Conservation (phyloP, 1,140 invertebrate genomes). For the Tetramorium simillimum region DNA sequence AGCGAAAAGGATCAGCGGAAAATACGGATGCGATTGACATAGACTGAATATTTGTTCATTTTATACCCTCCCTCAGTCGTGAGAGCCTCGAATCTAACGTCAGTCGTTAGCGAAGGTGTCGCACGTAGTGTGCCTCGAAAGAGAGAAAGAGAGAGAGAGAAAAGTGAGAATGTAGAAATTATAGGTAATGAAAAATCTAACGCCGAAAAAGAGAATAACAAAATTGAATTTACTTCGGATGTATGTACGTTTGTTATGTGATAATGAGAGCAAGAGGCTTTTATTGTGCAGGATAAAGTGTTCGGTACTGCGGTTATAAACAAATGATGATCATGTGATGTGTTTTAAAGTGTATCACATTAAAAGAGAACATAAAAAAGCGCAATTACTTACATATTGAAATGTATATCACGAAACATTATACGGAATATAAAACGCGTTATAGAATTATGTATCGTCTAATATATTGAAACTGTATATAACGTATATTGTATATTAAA, state of each 20-base stretch:
- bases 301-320: background rate
- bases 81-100: constrained; percentile 29
- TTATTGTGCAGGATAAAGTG: background rate
- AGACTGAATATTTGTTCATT: constrained; percentile 68
- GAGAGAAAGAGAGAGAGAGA: background rate
- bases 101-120: constrained; percentile 22
- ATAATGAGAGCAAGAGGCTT: background rate
- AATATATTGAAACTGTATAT: constrained; percentile 1
- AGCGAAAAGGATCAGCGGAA: constrained; percentile 79
- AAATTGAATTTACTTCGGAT: background rate
- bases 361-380: constrained; percentile 6
- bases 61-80: constrained; percentile 43
- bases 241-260: constrained; percentile 4
- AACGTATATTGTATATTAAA: constrained; percentile 6
- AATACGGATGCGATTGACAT: constrained; percentile 73
- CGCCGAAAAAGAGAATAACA: background rate
- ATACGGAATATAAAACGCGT: background rate
- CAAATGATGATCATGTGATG: background rate
- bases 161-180: background rate
- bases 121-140: constrained; percentile 19
- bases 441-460: constrained; percentile 14
- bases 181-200: constrained; percentile 10
- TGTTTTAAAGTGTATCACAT: background rate
- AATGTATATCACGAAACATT: background rate
- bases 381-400: background rate